These are phyloP conservation scores for Tridacna gigas DNA, from an alignment of 2,888 invertebrate species.

Conservation along the genomic window DNA sequence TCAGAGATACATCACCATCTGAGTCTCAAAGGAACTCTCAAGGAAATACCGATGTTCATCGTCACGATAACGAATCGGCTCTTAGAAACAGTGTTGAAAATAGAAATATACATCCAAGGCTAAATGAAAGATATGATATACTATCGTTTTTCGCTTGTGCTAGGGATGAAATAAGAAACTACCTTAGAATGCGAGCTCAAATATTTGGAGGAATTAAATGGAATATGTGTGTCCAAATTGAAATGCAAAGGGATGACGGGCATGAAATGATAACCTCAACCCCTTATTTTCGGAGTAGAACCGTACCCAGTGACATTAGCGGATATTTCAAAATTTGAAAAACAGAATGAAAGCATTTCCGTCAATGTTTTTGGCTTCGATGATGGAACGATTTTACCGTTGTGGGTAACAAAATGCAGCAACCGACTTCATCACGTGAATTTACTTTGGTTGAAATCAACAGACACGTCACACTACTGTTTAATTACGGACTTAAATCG, in stretches of 20 bases:
- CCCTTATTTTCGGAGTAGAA: conserved; percentile 38
- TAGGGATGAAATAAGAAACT: conserved; percentile 8
- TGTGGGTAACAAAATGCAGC: conserved; percentile 36
- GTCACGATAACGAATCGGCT: conserved; percentile 19
- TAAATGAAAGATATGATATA: conserved; percentile 41
- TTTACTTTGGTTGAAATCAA: conserved; percentile 46
- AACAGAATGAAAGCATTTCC: conserved; percentile 41
- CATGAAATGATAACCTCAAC: conserved; percentile 25
- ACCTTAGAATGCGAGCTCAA: not conserved
- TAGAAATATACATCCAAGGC: conserved; percentile 29
- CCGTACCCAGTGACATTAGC: no score
- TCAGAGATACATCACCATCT: no score
- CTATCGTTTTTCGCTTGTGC: conserved; percentile 37
- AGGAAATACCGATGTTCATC: not conserved
- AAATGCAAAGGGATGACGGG: conserved; percentile 49
- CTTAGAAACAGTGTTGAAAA: conserved; percentile 24
- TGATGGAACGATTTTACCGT: conserved; percentile 42
- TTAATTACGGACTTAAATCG: conserved; percentile 57
- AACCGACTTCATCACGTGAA: conserved; percentile 45
- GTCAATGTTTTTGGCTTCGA: conserved; percentile 61
- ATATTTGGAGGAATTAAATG: conserved; percentile 45
- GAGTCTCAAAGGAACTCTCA: not conserved
- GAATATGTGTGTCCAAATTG: conserved; percentile 52
- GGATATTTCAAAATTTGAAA: conserved; percentile 41
- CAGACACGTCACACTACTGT: conserved; percentile 50